Percentiles rank a stretch among this genome's conserved stretches.
phyloP scores from a whole-genome alignment of 2,797 vertebrate species.

The Girardinus metallicus region DNA sequence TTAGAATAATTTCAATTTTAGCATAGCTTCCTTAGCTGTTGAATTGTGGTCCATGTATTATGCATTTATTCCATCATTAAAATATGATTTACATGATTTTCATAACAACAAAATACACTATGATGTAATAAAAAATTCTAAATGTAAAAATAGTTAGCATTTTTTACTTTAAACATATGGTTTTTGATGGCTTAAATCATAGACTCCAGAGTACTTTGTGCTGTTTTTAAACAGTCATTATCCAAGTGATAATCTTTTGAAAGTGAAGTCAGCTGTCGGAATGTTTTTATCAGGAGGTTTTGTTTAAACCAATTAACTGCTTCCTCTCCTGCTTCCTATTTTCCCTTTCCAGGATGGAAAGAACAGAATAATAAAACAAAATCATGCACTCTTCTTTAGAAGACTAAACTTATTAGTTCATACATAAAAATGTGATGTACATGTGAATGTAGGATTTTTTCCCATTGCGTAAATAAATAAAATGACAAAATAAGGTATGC shows the following conservation, averaged over 20 bases:
- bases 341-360: conserved; percentile 23
- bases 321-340: conserved; percentile 36
- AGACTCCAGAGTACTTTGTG: not conserved
- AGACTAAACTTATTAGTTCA: not conserved
- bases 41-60: not conserved
- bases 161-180: not conserved
- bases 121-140: not conserved
- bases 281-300: conserved; percentile 47
- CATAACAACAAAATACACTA: not conserved
- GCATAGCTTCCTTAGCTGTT: not conserved
- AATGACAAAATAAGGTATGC: not conserved
- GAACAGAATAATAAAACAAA: not conserved
- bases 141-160: not conserved
- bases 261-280: conserved; percentile 47
- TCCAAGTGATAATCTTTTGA: conserved; percentile 15
- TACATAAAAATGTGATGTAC: not conserved
- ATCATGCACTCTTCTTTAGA: not conserved
- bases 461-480: not conserved
- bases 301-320: conserved; percentile 37
- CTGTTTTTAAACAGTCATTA: not conserved
- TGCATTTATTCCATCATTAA: too few relatives aligned
- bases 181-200: not conserved
- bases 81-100: not conserved
- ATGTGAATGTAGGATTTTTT: not conserved
- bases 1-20: not conserved